Evolutionary conservation across 2,113 vertebrate genomes (phyloP).

Genomic region (Sinocyclocheilus maitianheensis): DNA sequence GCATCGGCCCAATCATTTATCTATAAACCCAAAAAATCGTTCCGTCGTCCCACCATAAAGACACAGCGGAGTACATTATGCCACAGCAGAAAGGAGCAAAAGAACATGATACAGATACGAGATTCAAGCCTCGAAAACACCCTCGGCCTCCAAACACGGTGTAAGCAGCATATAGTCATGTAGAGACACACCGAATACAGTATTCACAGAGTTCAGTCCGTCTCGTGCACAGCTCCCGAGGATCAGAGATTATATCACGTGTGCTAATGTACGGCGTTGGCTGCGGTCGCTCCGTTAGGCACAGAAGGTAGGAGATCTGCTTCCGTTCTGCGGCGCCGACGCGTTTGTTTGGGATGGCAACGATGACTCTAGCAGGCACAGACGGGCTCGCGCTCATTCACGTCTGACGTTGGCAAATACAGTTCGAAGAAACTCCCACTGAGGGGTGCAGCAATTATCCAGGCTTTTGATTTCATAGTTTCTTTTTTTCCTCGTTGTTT

Average conservation of each 20-base stretch:
- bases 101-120: slow-evolving; percentile 10
- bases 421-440: slow-evolving; percentile 54
- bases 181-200: slow-evolving; percentile 49
- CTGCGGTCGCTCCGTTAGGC: slow-evolving; percentile 50
- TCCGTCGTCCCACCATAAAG: background rate
- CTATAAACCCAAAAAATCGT: background rate
- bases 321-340: slow-evolving; percentile 19
- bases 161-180: slow-evolving; percentile 59
- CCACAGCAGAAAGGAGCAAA: slow-evolving; percentile 16
- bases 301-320: slow-evolving; percentile 56
- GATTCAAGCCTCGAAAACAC: slow-evolving; percentile 34
- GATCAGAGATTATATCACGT: slow-evolving; percentile 5
- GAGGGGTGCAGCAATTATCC: slow-evolving; percentile 61
- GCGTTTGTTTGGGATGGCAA: slow-evolving; percentile 10
- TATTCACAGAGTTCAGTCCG: slow-evolving; percentile 53
- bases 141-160: slow-evolving; percentile 43
- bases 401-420: slow-evolving; percentile 52
- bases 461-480: slow-evolving; percentile 58
- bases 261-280: background rate
- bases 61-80: background rate
- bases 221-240: background rate
- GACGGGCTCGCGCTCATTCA: slow-evolving; percentile 27
- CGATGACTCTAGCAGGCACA: background rate
- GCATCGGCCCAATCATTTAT: background rate
- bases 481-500: slow-evolving; percentile 14